Evolutionary conservation across 2,888 invertebrate genomes (phyloP).

Genomic region (Polyommatus iphigenia): DNA sequence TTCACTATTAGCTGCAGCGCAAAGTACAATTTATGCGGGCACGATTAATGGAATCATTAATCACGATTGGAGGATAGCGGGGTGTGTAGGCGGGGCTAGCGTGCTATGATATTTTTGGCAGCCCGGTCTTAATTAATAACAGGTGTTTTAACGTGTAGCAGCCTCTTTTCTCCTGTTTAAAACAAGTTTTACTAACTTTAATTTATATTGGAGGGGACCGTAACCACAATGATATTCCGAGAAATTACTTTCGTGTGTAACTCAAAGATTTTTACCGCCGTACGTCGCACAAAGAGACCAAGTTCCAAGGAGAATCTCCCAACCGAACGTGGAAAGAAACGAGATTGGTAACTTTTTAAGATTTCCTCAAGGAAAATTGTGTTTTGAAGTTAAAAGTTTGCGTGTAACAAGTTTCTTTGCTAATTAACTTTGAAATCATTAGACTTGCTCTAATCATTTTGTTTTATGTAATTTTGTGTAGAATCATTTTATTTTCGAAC

Average conservation of each 20-base stretch:
- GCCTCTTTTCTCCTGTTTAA: not conserved
- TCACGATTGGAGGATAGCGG: too few species aligned
- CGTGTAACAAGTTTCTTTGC: slow-evolving; percentile 34
- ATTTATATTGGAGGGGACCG: not conserved
- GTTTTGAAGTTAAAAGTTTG: slow-evolving; percentile 35
- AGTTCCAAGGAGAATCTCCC: slow-evolving; percentile 28
- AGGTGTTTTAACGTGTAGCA: not conserved
- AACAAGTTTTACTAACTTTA: not conserved
- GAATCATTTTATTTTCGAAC: not conserved
- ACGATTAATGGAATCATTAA: too few species aligned
- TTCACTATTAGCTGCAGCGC: too few species aligned
- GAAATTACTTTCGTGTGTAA: slow-evolving; percentile 17
- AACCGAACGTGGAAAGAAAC: slow-evolving; percentile 33
- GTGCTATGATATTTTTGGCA: too few species aligned
- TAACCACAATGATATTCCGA: slow-evolving; percentile 1
- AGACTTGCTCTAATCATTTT: slow-evolving; percentile 7
- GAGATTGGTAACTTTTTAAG: slow-evolving; percentile 39
- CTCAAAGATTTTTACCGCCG: slow-evolving; percentile 8
- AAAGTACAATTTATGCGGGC: too few species aligned
- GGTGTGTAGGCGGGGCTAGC: too few species aligned
- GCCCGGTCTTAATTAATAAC: not conserved
- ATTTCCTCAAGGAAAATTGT: slow-evolving; percentile 40
- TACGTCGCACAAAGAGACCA: slow-evolving; percentile 15
- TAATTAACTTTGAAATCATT: slow-evolving; percentile 32
- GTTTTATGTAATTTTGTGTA: not conserved